Conservation (phyloP, 2,113 vertebrate species). For the Circaetus gallicus region DNA sequence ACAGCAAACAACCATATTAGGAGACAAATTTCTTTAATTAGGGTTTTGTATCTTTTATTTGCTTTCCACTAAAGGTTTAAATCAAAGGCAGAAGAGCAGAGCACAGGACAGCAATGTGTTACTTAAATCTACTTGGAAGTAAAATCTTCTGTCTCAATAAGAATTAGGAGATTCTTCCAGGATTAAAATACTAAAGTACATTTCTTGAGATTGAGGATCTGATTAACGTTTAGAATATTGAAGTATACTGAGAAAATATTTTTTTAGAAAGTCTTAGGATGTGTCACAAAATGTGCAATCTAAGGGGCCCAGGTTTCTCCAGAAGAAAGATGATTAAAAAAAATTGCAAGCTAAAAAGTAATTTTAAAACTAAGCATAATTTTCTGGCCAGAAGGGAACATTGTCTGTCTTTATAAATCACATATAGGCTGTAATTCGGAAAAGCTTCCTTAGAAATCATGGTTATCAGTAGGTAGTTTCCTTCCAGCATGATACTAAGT, state of each 20-base stretch:
- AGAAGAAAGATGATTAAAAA: not conserved
- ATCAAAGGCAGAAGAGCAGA: not conserved
- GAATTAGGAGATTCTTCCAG: not conserved
- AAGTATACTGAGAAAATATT: not conserved
- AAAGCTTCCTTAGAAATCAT: not conserved
- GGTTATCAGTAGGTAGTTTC: not conserved
- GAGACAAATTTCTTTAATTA: slow-evolving; percentile 10
- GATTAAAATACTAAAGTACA: not conserved
- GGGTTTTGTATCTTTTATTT: not conserved
- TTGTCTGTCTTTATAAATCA: not conserved
- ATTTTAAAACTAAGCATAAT: not conserved
- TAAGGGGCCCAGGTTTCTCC: not conserved
- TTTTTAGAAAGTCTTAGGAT: not conserved
- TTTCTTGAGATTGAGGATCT: not conserved
- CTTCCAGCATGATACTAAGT: not conserved
- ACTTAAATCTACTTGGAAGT: not conserved
- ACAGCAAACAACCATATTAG: not conserved
- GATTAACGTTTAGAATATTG: not conserved
- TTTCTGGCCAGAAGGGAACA: not conserved
- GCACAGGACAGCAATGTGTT: not conserved
- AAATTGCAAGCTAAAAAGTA: not conserved
- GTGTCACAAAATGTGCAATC: not conserved
- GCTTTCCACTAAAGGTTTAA: not conserved
- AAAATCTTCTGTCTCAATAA: not conserved
- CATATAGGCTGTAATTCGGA: not conserved